Evolutionary conservation across 2,888 invertebrate genomes (phyloP), one percentile per base, ranked within the genome.

Genomic region (Tenthredo distinguenda): DNA sequence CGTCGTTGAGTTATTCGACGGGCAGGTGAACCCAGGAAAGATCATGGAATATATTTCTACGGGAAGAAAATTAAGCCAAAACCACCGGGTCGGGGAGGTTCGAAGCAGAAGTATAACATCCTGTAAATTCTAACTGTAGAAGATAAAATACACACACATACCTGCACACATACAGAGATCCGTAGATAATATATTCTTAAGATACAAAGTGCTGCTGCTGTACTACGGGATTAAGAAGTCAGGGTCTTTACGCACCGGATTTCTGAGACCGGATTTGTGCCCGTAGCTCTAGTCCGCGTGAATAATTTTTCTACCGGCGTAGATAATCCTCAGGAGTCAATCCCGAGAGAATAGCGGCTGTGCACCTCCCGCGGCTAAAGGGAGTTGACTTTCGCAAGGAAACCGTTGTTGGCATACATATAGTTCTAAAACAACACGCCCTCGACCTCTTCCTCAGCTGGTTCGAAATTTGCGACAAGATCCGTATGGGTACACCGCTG

Each of bases 191-290:
- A 72, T 37, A 50, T 77, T 77, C 50, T 74, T 43, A 15, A 31
- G 77, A 34, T 77, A 77, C 50, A 77, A 77, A 77, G 55, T 77
- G n/a, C 77, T 77, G 47, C 47, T 72, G 72, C 72, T 43, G 40
- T 43, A 12, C 50, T 77, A 2, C 55, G 15, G 81, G 81, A 81
- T 81, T 62, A 81, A 81, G 81, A 81, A 81, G 81, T 81, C 81
- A 81, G 81, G 40, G 62, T 40, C 58, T 21, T 37, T 71, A 31
- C 26, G 58, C 81, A 18, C 37, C 81, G 62, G 26, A 26, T 26
- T 26, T 62, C 81, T 62, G 1, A 34, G 37, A 58, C 4, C 10
- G 40, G 37, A 62, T 58, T 62, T 62, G 58, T 55, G 26, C 15
- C 12, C 40, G 40, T n/a, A 47, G 15, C 62, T 7, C 31, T 62